Percentiles rank a stretch among this genome's conserved stretches.
Conservation (phyloP, 2,797 vertebrate species). For the Vireo griseus region DNA sequence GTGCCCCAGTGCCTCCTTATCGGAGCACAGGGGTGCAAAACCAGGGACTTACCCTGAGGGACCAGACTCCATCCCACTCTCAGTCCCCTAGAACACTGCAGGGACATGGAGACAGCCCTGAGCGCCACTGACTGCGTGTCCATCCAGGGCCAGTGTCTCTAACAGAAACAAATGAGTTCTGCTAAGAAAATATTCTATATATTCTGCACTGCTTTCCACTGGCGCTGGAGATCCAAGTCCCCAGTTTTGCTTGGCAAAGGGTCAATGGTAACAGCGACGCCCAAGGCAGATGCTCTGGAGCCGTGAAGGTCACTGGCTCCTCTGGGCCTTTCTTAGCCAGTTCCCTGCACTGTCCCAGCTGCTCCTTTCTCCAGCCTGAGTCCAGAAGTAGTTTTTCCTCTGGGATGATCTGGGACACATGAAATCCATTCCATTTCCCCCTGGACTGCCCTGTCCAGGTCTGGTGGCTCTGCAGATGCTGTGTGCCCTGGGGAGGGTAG, state of each 20-base stretch:
- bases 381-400: not conserved
- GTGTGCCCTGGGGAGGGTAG: not conserved
- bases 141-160: not conserved
- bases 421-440: not conserved
- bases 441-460: not conserved
- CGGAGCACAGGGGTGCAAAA: not conserved
- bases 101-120: not conserved
- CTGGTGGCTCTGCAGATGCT: not conserved
- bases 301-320: not conserved
- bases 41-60: not conserved
- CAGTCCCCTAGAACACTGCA: not conserved
- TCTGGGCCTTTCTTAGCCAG: not conserved
- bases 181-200: not conserved
- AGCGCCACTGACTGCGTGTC: accelerated
- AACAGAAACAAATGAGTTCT: not conserved
- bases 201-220: not conserved
- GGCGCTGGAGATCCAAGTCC: not conserved
- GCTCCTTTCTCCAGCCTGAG: not conserved
- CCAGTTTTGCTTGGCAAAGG: not conserved
- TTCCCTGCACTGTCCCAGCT: accelerated
- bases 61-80: accelerated
- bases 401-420: not conserved
- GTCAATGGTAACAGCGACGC: not conserved
- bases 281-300: not conserved
- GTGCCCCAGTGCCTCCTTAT: accelerated